A percentile compares a stretch with the other conserved stretches of the same genome.
phyloP scores from a whole-genome alignment of 2,113 vertebrate species.

The Boulengeromyrus knoepffleri region DNA sequence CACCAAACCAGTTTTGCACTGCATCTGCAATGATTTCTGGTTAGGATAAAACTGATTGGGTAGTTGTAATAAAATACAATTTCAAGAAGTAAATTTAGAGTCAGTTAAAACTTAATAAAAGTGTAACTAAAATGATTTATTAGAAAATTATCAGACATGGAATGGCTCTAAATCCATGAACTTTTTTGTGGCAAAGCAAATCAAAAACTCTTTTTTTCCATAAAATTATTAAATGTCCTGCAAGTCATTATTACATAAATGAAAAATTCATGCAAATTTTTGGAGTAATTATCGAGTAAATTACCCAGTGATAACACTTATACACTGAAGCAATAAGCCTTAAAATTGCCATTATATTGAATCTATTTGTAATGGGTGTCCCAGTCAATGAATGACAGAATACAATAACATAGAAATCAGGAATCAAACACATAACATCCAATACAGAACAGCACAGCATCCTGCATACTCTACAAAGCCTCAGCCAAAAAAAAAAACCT shows the following conservation, averaged over 20 bases:
- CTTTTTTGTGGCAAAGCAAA: not conserved
- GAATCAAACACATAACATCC: not conserved
- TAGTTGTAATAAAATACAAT: not conserved
- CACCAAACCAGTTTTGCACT: not conserved
- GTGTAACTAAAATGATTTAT: constrained; percentile 1
- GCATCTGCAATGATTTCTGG: not conserved
- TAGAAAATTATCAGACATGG: not conserved
- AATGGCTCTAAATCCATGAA: not conserved
- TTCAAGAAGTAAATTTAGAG: not conserved
- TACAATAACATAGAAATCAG: not conserved
- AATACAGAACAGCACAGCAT: not conserved
- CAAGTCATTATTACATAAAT: not conserved
- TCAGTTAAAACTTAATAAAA: not conserved
- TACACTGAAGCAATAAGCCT: constrained; percentile 10
- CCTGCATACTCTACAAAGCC: not conserved
- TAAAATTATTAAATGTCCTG: not conserved
- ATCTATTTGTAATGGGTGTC: constrained; percentile 21
- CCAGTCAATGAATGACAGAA: not conserved
- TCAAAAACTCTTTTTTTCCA: not conserved
- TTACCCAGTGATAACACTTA: constrained; percentile 30
- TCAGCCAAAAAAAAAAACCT: not conserved
- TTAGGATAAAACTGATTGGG: not conserved
- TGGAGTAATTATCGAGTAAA: constrained; percentile 25
- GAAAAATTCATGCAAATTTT: constrained; percentile 16
- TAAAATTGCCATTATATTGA: constrained; percentile 27